Evolutionary conservation across 1,140 invertebrate species (phyloP), one percentile per base, ranked within the genome.

Genomic region (Ctenoplectra terminalis): DNA sequence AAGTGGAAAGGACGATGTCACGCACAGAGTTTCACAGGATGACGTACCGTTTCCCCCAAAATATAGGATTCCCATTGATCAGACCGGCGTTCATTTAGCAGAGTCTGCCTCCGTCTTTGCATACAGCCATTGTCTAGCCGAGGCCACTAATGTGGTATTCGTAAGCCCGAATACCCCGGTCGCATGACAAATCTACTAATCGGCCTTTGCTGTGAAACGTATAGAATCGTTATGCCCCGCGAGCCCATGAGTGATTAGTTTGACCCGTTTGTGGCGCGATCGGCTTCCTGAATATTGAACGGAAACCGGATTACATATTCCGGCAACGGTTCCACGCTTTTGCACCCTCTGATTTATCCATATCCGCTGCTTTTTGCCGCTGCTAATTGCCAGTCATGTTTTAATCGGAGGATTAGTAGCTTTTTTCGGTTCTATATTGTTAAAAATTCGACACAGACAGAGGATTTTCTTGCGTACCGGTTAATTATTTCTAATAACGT

Each of bases 181-280:
- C 71, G 82, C 83, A 90, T 91, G 90, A 90, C 88, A 90, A 90
- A 90, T 89, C 84, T 84, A 86, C 85, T 88, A 83, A 91, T 90
- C 84, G 89, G 80, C 82, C 85, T 85, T 86, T 81, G 66, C 75
- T 54, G 66, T 52, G 48, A 80, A 64, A 71, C 75, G 75, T 87
- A 83, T 58, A 81, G 82, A 88, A 90, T 90, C 86, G 85, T 87
- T 82, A 67, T 76, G 56, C 75, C 34, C 40, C 66, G 64, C 60
- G 73, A 80, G 67, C 61, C 79, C 67, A 58, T 87, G 87, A 88
- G 83, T 87, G 87, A 88, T 88, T 88, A 85, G 83, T 82, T 75
- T 87, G 74, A 87, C 66, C 79, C 79, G 74, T 46, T 70, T 58
- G 75, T 74, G 73, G 46, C 40, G 31, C 56, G 46, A 31, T 50